Evolutionary conservation across 2,888 invertebrate genomes (phyloP), one percentile per base, ranked within the genome.

Genomic region (Drosophila suboccidentalis): DNA sequence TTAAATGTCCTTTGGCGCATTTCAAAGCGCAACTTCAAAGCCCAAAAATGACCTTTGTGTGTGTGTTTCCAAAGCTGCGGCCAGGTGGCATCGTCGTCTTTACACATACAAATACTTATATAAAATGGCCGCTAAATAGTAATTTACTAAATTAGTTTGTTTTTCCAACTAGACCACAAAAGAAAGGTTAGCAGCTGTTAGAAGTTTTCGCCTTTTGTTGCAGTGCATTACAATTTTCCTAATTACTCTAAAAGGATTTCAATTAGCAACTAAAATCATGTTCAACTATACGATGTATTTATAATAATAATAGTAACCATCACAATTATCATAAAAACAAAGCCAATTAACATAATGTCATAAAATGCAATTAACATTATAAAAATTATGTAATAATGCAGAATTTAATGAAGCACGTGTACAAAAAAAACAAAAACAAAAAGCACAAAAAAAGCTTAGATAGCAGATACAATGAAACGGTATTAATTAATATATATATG

Each of bases 61-160:
- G 71, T 68, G 51, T 81, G 71, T 68, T 77, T 63, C 71, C 29
- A 67, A 62, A 66, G 65, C 84, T 77, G 85, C 51, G 85, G 75
- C 82, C 70, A 72, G 69, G 65, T 68, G 53, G 66, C 68, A 50
- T 22, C 71, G 19, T 36, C 57, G 44, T 50, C 58, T 46, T 58
- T 50, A 49, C 46, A 39, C 34, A 29, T 19, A 47, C 19, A 58
- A 13, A 59, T 49, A 29, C 17, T n/a, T 55, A 54, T 43, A 49
- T 53, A 66, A 49, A 73, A 76, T 64, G 53, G 69, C 80, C 77
- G 72, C 87, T 87, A 90, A 86, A 88, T 86, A 90, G 90, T 86
- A 90, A 90, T 90, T 86, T 90, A 86, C 78, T 75, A 86, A 86
- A 86, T 86, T 88, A 86, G 89, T 87, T 90, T 83, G 81, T 83